Base-by-base conservation (phyloP, 2,888 invertebrate species). In the Acleris holmiana region DNA sequence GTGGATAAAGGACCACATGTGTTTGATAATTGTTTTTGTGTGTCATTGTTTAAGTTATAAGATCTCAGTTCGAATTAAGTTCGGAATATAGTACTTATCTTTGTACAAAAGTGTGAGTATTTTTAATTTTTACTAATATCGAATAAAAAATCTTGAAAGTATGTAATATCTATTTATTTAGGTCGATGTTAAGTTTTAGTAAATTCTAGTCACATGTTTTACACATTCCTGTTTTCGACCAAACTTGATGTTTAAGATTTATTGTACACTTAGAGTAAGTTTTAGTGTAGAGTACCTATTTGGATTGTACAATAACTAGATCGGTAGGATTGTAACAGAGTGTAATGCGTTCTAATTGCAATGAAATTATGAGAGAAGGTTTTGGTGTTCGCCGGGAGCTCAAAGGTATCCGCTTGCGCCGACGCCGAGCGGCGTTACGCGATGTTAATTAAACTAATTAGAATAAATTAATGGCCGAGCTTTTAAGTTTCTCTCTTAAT, bases 181-280 rank as follows among this genome's bases (percentile, higher is more conserved):
- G 89, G 87, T 88, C 83, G 86, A 85, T 85, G 92, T 91, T 92
- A 91, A 86, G 92, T 91, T 91, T 87, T 91, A 89, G 86, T 86
- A 92, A 91, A 92, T 91, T 92, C 92, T 92, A 92, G 92, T 91
- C 92, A 92, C 80, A 84, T 88, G 91, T 92, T 91, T 88, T 88
- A 89, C 81, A 90, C 92, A 91, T 91, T 92, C 92, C 92, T 91
- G 91, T 91, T 91, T 86, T 86, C 88, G 91, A 91, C 89, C 91
- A 91, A 91, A 91, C 90, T 82, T 85, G 79, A 79, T 81, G 76
- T 82, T 80, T 76, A 79, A 83, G 79, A 77, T 80, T 77, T 81
- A 80, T 81, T 65, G 49, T 65, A 65, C 60, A 55, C 50, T 53
- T 65, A 65, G 65, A 54, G 48, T 59, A 59, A 59, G 65, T 54